Evolutionary conservation across 2,113 vertebrate genomes (phyloP).

Genomic region (Mus musculus): GRCm39 chr15:103386501-103387000

Average conservation of each 20-base stretch:
- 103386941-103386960: not conserved
- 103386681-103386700: not conserved
- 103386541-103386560: conserved; percentile 6
- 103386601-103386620: conserved; percentile 6
- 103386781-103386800: conserved; percentile 90
- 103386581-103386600: not conserved
- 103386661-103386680: not conserved
- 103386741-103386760: conserved; percentile 90
- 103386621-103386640: not conserved
- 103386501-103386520: not conserved
- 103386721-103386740: conserved; percentile 92
- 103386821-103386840: conserved; percentile 91
- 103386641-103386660: not conserved
- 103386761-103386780: conserved; percentile 87
- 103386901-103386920: not conserved
- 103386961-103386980: not conserved
- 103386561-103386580: conserved; percentile 2
- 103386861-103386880: not conserved
- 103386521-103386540: conserved; percentile 15
- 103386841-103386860: conserved; percentile 92
- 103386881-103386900: not conserved
- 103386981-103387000: not conserved
- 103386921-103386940: not conserved
- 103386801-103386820: conserved; percentile 95
- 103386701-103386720: conserved; percentile 94